phyloP scores from a whole-genome alignment of 2,113 vertebrate genomes.

The Accipiter virgatus region DNA sequence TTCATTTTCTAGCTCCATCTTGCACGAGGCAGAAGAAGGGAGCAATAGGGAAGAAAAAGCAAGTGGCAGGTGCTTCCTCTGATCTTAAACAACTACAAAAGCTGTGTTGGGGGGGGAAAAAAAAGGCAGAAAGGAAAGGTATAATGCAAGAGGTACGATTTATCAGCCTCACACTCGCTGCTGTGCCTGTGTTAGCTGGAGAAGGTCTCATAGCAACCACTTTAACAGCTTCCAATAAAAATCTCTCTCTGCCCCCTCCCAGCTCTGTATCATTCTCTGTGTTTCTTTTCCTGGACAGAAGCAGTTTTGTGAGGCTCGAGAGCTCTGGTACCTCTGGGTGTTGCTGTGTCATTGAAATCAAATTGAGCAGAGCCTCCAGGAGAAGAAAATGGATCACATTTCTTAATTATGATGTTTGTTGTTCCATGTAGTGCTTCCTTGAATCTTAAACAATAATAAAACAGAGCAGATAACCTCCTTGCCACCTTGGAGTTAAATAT shows the following conservation, averaged over 20 bases:
- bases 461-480: background rate
- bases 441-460: background rate
- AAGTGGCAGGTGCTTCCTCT: conserved; percentile 56
- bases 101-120: background rate
- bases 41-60: conserved; percentile 28
- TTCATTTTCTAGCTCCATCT: conserved; percentile 74
- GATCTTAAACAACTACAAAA: conserved; percentile 67
- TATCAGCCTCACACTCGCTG: conserved; percentile 59
- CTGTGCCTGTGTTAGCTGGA: conserved; percentile 60
- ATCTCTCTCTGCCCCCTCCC: conserved; percentile 64
- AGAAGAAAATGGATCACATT: background rate
- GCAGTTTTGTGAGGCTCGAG: conserved; percentile 14
- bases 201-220: conserved; percentile 81
- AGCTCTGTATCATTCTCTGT: conserved; percentile 35
- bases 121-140: conserved; percentile 7
- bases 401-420: background rate
- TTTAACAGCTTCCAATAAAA: conserved; percentile 80
- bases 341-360: background rate
- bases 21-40: conserved; percentile 10
- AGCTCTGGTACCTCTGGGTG: background rate
- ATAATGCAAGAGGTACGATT: conserved; percentile 51
- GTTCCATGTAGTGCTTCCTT: background rate
- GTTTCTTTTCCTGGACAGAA: conserved; percentile 19
- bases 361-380: background rate
- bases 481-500: background rate